phyloP scores from a whole-genome alignment of 2,797 vertebrate species.

The Chiroxiphia lanceolata region DNA sequence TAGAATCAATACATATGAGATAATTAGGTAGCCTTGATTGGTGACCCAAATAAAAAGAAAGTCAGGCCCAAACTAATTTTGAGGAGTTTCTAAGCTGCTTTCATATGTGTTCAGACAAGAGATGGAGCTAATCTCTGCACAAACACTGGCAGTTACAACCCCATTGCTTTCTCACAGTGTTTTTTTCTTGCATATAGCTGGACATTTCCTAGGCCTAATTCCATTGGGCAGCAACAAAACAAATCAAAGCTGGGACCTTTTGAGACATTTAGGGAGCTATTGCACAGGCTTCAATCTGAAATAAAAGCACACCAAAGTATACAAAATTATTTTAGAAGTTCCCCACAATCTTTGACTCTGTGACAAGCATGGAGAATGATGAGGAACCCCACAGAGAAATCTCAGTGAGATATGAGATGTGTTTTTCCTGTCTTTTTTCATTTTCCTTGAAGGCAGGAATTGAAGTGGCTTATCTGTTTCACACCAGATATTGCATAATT shows the following conservation, averaged over 20 bases:
- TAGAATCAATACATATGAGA: not conserved
- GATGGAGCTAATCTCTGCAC: not conserved
- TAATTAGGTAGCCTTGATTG: not conserved
- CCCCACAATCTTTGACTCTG: not conserved
- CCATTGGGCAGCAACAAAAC: not conserved
- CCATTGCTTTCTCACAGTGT: not conserved
- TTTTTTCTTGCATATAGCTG: not conserved
- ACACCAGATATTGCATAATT: not conserved
- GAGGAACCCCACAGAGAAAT: not conserved
- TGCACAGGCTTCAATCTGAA: not conserved
- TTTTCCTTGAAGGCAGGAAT: not conserved
- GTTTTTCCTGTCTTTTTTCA: not conserved
- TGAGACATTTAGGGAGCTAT: not conserved
- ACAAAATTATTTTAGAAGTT: not conserved
- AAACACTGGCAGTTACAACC: not conserved
- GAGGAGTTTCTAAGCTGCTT: not conserved
- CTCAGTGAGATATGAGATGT: not conserved
- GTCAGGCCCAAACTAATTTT: not conserved
- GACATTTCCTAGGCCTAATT: not conserved
- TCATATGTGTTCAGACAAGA: not conserved
- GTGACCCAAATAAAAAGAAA: not conserved
- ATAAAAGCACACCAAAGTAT: not conserved
- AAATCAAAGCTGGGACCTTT: not conserved
- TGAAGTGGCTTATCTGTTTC: not conserved
- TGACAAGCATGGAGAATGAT: not conserved